A percentile compares a stretch with the other conserved stretches of the same genome.
These are phyloP conservation scores for Neria commutata DNA, from an alignment of 2,888 invertebrate species.

Conservation along the genomic window DNA sequence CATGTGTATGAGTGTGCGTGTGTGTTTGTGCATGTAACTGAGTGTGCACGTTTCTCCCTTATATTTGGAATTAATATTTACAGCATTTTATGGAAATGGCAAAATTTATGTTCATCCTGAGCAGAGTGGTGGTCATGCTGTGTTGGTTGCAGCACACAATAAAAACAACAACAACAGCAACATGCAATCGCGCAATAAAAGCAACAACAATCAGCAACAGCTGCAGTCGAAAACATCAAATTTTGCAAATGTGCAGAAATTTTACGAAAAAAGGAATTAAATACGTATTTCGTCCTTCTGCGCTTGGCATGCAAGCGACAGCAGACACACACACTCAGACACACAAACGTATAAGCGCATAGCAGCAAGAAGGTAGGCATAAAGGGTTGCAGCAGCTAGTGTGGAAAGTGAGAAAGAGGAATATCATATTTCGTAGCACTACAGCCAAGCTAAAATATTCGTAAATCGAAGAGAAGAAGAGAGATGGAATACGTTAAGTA, in stretches of 20 bases:
- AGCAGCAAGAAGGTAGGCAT: not conserved
- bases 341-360: not conserved
- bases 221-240: slow-evolving; percentile 10
- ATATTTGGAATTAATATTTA: not conserved
- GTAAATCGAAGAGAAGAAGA: too few species aligned
- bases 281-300: too few species aligned
- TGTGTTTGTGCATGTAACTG: too few species aligned
- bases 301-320: too few species aligned
- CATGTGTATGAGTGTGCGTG: too few species aligned
- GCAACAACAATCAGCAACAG: too few species aligned
- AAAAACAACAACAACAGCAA: too few species aligned
- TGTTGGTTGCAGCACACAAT: not conserved
- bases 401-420: not conserved
- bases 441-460: too few species aligned
- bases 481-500: too few species aligned
- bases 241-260: slow-evolving; percentile 6
- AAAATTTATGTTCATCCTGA: too few species aligned
- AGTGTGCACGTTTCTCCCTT: not conserved
- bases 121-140: slow-evolving; percentile 2
- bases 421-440: not conserved
- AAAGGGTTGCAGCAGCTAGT: not conserved
- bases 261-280: slow-evolving; percentile 4
- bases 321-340: too few species aligned
- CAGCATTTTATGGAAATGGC: not conserved
- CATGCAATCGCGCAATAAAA: not conserved